Evolutionary conservation across 2,113 vertebrate genomes (phyloP).

Genomic region (Zosterops japonicus): DNA sequence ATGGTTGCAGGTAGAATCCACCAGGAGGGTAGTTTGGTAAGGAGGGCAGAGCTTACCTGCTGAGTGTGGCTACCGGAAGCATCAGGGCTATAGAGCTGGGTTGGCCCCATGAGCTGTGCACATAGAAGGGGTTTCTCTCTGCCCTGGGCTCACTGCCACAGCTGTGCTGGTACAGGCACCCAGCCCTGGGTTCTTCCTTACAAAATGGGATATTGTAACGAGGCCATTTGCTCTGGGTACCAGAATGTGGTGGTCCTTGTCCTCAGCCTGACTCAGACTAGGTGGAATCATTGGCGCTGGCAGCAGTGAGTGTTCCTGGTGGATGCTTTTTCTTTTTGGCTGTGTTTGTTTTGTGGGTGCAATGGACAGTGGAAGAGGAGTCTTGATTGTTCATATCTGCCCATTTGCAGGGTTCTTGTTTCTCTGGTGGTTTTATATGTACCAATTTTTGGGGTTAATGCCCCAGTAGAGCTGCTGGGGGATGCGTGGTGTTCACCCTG

Average conservation of each 20-base stretch:
- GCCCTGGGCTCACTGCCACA: background rate
- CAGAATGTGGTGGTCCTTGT: background rate
- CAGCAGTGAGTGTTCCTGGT: accelerated
- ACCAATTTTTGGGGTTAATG: accelerated
- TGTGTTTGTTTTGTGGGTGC: background rate
- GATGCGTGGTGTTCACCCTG: accelerated
- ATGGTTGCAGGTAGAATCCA: background rate
- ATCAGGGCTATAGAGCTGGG: accelerated
- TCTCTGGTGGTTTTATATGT: background rate
- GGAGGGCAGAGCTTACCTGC: background rate
- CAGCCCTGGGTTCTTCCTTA: background rate
- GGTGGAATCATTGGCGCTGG: accelerated
- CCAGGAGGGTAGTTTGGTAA: background rate
- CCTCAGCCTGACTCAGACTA: accelerated
- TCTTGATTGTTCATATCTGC: background rate
- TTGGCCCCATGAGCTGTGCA: accelerated
- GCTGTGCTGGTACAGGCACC: background rate
- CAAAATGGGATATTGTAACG: accelerated
- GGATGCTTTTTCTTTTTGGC: background rate
- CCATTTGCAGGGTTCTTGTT: background rate
- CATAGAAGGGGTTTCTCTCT: background rate
- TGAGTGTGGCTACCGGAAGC: background rate
- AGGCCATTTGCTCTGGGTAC: background rate
- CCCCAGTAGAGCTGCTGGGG: background rate
- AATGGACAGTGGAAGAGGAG: background rate